Evolutionary conservation across 1,140 invertebrate species (phyloP).

Genomic region (Zophobas morio): DNA sequence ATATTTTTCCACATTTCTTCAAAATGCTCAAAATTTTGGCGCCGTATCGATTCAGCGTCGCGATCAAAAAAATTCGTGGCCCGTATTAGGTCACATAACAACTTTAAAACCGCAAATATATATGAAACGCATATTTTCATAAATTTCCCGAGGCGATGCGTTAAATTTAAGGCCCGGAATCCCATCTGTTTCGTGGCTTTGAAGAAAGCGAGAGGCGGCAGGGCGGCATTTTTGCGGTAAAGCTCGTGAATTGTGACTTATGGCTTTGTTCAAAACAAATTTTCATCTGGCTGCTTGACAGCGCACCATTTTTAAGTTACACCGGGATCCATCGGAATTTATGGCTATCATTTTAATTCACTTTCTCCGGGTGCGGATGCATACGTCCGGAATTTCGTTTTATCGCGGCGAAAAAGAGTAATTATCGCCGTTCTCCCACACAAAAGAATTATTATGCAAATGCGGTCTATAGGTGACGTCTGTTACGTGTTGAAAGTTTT

Average conservation of each 20-base stretch:
- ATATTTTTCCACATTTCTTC: too few species aligned
- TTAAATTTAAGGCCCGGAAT: slow-evolving; percentile 49
- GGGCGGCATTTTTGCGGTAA: slow-evolving; percentile 40
- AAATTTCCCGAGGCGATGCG: slow-evolving; percentile 48
- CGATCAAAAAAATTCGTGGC: neutral
- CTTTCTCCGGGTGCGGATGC: slow-evolving; percentile 1
- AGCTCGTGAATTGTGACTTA: slow-evolving; percentile 53
- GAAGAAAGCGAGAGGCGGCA: slow-evolving; percentile 46
- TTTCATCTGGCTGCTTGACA: slow-evolving; percentile 51
- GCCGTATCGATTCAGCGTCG: too few species aligned
- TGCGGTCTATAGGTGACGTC: slow-evolving; percentile 6
- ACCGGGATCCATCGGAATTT: slow-evolving; percentile 46
- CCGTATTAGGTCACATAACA: slow-evolving; percentile 24
- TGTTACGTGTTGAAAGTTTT: slow-evolving; percentile 16
- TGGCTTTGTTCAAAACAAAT: slow-evolving; percentile 53
- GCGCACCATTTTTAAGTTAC: slow-evolving; percentile 48
- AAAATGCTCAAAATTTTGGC: too few species aligned
- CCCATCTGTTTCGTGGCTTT: slow-evolving; percentile 52
- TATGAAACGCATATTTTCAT: slow-evolving; percentile 49
- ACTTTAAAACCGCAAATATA: slow-evolving; percentile 41
- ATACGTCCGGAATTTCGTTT: neutral
- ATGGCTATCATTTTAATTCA: slow-evolving; percentile 46
- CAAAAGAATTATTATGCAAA: slow-evolving; percentile 26
- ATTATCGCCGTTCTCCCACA: slow-evolving; percentile 14
- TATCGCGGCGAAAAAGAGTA: neutral